These are phyloP conservation scores for Phortica magna DNA, from an alignment of 2,888 invertebrate genomes.

Conservation along the genomic window DNA sequence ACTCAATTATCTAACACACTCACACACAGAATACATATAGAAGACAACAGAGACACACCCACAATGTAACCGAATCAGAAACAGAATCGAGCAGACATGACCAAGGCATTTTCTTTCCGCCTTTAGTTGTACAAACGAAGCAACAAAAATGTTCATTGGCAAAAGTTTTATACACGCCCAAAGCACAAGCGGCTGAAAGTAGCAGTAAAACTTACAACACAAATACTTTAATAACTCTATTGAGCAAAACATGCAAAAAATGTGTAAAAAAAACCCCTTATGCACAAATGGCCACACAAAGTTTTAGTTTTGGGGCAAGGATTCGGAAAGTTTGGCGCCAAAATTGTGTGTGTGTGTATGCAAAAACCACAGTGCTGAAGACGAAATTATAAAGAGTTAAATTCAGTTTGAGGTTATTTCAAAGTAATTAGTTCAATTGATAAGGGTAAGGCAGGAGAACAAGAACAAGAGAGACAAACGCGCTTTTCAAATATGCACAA, in stretches of 20 bases:
- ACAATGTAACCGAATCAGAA: conserved; percentile 2
- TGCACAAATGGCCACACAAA: background rate
- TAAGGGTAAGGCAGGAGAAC: too few species aligned
- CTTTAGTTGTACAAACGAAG: background rate
- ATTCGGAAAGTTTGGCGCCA: background rate
- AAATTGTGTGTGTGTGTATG: too few species aligned
- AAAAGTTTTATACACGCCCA: conserved; percentile 22
- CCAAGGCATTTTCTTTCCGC: background rate
- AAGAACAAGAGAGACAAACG: background rate
- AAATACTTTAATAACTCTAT: conserved; percentile 28
- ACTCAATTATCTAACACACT: conserved; percentile 65
- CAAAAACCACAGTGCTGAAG: too few species aligned
- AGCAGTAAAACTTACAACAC: conserved; percentile 2
- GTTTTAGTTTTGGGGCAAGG: background rate
- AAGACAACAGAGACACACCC: conserved; percentile 3
- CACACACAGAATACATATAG: background rate
- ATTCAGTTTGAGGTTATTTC: background rate
- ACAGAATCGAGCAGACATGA: background rate
- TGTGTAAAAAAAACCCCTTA: background rate
- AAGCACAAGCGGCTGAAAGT: conserved; percentile 1
- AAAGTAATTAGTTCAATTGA: conserved; percentile 2
- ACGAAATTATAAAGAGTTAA: too few species aligned
- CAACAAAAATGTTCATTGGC: background rate
- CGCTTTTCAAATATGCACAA: too few species aligned
- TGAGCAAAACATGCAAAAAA: conserved; percentile 17